These are phyloP conservation scores for Drosophila falleni DNA, from an alignment of 2,888 invertebrate genomes.

Conservation along the genomic window DNA sequence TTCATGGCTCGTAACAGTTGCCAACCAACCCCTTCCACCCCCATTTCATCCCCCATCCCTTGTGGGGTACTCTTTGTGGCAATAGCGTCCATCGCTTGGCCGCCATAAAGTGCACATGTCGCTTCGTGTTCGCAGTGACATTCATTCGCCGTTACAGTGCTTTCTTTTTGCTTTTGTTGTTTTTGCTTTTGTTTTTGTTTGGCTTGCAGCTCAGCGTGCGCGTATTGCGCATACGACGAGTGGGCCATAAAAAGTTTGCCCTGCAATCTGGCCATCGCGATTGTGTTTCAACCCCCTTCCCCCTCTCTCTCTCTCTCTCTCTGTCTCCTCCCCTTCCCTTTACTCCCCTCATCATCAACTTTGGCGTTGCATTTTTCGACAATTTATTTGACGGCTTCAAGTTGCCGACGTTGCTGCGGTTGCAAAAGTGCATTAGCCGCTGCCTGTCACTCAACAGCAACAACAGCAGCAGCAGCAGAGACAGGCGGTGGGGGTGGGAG, in stretches of 20 bases:
- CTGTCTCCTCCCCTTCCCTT: not conserved
- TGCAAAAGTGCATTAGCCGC: conserved; percentile 85
- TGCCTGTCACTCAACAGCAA: conserved; percentile 67
- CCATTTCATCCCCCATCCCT: not conserved
- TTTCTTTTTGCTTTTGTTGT: conserved; percentile 69
- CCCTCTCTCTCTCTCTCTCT: too few relatives aligned
- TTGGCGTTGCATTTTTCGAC: conserved; percentile 63
- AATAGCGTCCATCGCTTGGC: conserved; percentile 60
- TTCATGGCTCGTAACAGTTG: conserved; percentile 72
- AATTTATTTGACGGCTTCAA: conserved; percentile 80
- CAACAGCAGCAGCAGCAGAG: conserved; percentile 8
- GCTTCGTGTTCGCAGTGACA: conserved; percentile 84
- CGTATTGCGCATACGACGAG: conserved; percentile 51
- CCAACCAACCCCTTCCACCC: conserved; percentile 9
- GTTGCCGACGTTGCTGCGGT: conserved; percentile 83
- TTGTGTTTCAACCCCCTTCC: conserved; percentile 56
- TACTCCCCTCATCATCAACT: not conserved
- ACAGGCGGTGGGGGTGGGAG: not conserved
- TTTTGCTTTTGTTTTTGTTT: conserved; percentile 68
- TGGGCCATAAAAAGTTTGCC: conserved; percentile 59
- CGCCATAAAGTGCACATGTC: conserved; percentile 85
- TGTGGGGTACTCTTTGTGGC: conserved; percentile 38
- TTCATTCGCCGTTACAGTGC: conserved; percentile 81
- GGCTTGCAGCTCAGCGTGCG: conserved; percentile 12
- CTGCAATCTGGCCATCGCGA: conserved; percentile 68